Conservation (phyloP, 2,113 vertebrate genomes). For the Riparia riparia region DNA sequence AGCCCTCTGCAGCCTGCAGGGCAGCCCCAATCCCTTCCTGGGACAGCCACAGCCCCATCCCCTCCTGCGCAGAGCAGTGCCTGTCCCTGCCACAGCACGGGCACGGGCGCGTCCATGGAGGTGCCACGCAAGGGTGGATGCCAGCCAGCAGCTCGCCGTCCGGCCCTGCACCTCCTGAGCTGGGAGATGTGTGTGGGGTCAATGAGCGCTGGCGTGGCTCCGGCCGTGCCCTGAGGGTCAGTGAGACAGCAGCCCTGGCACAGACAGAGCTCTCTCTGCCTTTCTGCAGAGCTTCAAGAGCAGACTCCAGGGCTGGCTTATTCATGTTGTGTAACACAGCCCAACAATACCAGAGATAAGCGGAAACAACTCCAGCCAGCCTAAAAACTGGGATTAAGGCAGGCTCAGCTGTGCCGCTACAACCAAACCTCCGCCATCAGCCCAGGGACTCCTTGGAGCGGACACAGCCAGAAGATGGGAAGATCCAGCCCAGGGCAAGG, state of each 20-base stretch:
- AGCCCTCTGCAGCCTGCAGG: background rate
- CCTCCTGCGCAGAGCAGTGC: accelerated
- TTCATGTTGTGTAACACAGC: background rate
- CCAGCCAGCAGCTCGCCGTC: background rate
- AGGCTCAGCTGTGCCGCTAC: background rate
- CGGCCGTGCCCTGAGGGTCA: background rate
- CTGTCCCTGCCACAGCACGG: accelerated
- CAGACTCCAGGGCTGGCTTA: background rate
- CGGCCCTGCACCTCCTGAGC: background rate
- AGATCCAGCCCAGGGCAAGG: background rate
- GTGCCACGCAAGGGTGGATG: background rate
- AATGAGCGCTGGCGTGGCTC: background rate
- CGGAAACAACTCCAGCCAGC: background rate
- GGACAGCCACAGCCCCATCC: background rate
- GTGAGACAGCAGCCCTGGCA: background rate
- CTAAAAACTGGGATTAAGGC: background rate
- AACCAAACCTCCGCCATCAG: accelerated
- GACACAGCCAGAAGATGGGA: background rate
- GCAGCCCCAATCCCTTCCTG: background rate
- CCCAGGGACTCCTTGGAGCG: background rate
- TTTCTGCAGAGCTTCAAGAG: background rate
- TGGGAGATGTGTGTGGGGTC: accelerated
- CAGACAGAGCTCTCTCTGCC: background rate
- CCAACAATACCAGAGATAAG: background rate
- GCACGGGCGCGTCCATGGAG: background rate